Evolutionary conservation across 1,140 invertebrate species (phyloP).

Genomic region (Trinorchestia longiramus): DNA sequence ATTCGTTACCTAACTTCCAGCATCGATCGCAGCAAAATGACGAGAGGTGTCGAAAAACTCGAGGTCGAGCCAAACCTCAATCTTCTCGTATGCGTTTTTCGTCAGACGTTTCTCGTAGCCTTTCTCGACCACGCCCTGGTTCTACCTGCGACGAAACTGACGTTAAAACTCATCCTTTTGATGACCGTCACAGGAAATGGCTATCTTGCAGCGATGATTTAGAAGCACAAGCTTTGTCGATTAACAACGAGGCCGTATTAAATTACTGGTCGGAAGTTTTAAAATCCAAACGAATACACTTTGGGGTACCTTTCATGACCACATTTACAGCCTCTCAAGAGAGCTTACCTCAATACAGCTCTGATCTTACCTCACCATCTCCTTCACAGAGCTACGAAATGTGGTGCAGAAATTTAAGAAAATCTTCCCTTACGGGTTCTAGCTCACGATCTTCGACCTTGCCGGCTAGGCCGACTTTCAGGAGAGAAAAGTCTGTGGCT

Average conservation of each 20-base stretch:
- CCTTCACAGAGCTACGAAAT: conserved; percentile 36
- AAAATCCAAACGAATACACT: conserved; percentile 48
- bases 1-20: not conserved
- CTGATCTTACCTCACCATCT: not conserved
- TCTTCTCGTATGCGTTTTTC: not conserved
- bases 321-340: not conserved
- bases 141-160: not conserved
- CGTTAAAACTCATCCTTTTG: not conserved
- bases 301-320: not conserved
- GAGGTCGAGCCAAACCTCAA: not conserved
- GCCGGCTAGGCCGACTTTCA: not conserved
- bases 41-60: not conserved
- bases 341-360: not conserved
- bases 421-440: not conserved
- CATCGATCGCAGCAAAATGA: not conserved
- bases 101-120: not conserved
- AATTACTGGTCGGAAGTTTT: conserved; percentile 60
- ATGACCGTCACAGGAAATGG: not conserved
- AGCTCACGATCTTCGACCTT: not conserved
- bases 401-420: conserved; percentile 40
- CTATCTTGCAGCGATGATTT: conserved; percentile 24
- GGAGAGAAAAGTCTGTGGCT: not conserved
- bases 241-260: conserved; percentile 59
- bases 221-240: conserved; percentile 54
- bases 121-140: not conserved